Evolutionary conservation across 1,140 invertebrate genomes (phyloP).

Genomic region (Brachionus angularis): DNA sequence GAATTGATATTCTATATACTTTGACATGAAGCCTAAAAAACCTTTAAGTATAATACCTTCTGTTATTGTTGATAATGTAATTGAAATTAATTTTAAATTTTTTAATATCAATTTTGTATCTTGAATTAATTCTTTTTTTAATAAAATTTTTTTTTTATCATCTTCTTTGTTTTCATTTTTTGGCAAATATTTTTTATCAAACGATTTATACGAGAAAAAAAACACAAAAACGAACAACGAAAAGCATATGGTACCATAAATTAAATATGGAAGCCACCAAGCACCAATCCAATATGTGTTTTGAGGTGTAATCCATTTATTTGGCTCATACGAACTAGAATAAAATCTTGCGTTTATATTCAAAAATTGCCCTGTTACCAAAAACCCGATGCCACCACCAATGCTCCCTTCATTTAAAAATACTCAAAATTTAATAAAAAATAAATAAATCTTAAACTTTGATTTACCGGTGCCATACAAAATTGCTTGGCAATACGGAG

Average conservation of each 20-base stretch:
- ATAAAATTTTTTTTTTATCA: neutral
- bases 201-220: neutral
- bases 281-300: conserved; percentile 3
- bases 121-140: neutral
- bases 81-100: neutral
- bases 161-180: neutral
- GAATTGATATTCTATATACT: conserved; percentile 30
- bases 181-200: neutral
- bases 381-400: conserved; percentile 16
- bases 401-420: neutral
- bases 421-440: neutral
- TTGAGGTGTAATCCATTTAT: neutral
- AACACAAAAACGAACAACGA: neutral
- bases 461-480: conserved; percentile 19
- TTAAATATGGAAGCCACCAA: conserved; percentile 22
- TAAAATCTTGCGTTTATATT: neutral
- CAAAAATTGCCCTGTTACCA: conserved; percentile 7
- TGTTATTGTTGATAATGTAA: neutral
- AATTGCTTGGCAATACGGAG: conserved; percentile 9
- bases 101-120: too few species aligned
- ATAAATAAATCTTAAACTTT: too few species aligned
- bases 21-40: conserved; percentile 16
- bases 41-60: conserved; percentile 16
- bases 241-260: conserved; percentile 3
- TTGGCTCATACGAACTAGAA: neutral